Base-by-base conservation (phyloP, 1,140 invertebrate genomes). In the Drepana arcuata region DNA sequence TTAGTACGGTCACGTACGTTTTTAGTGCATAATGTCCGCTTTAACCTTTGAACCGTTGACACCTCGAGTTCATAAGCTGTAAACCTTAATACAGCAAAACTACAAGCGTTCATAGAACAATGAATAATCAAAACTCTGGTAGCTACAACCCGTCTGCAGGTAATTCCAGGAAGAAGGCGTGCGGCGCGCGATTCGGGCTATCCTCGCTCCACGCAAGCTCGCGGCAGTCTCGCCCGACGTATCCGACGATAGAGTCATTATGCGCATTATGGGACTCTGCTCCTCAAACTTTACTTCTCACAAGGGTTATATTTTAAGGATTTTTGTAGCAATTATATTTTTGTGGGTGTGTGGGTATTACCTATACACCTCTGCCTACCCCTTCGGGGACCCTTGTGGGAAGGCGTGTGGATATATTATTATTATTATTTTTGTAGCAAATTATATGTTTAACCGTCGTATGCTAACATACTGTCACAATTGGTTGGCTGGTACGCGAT, bases 181-280 rank as follows among this genome's bases (percentile, higher is more conserved):
- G n/a, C 18, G 18, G 18, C 18, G 18, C 4, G 4, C 4, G 18
- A 5, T 5, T 5, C 4, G 9, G 9, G 18, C 18, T 4, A 9
- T 5, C 4, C 4, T 21, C 9, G 18, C 18, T 18, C 15, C 39
- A 23, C 16, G 40, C 41, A 27, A 37, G n/a, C 37, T 28, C 50
- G 43, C 25, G 52, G 51, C 64, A 66, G 69, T 52, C 68, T 55
- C 58, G 52, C 57, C 63, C 66, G n/a, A n/a, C n/a, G n/a, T n/a
- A n/a, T n/a, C 69, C 73, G 74, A 63, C 71, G 63, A 79, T 79
- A 79, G 65, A 79, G 71, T 79, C 74, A 79, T 79, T 79, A 79
- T 72, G 60, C 63, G 60, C 70, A 79, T 79, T 79, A 79, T 64
- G 60, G 35, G 26, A 49, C 70, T 61, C 18, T 14, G 54, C 24